phyloP scores from a whole-genome alignment of 1,140 invertebrate genomes.

The Dendroctonus valens region DNA sequence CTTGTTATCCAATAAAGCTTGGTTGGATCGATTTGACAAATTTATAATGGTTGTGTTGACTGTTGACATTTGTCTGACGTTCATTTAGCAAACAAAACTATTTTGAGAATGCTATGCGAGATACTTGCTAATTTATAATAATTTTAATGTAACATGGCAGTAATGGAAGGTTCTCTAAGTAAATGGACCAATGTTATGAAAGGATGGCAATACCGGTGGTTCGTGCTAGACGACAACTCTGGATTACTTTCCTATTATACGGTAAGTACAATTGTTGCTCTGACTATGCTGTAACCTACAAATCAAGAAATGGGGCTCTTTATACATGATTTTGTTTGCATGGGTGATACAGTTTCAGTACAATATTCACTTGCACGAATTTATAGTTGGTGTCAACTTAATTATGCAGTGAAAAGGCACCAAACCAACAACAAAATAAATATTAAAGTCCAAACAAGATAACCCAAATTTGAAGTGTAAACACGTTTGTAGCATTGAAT shows the following conservation, averaged over 20 bases:
- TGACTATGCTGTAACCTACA: background rate
- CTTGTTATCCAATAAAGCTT: too few relatives aligned
- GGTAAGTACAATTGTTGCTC: slow-evolving; percentile 61
- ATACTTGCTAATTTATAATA: slow-evolving; percentile 10
- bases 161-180: slow-evolving; percentile 96
- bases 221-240: slow-evolving; percentile 94
- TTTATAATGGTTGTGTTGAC: background rate
- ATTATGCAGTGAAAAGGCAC: too few relatives aligned
- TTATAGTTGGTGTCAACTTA: too few relatives aligned
- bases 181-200: slow-evolving; percentile 99
- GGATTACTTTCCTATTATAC: slow-evolving; percentile 96
- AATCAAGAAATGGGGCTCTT: background rate
- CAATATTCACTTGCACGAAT: too few relatives aligned
- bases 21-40: background rate
- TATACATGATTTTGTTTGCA: background rate
- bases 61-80: background rate
- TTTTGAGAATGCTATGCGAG: background rate
- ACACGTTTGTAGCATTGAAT: too few relatives aligned
- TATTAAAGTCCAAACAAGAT: too few relatives aligned
- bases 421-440: too few relatives aligned
- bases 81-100: slow-evolving; percentile 16
- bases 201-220: slow-evolving; percentile 99
- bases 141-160: slow-evolving; percentile 53
- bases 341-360: too few relatives aligned
- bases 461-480: too few relatives aligned